These are phyloP conservation scores for Bimastos eiseni DNA, from an alignment of 2,888 invertebrate species.

Conservation along the genomic window DNA sequence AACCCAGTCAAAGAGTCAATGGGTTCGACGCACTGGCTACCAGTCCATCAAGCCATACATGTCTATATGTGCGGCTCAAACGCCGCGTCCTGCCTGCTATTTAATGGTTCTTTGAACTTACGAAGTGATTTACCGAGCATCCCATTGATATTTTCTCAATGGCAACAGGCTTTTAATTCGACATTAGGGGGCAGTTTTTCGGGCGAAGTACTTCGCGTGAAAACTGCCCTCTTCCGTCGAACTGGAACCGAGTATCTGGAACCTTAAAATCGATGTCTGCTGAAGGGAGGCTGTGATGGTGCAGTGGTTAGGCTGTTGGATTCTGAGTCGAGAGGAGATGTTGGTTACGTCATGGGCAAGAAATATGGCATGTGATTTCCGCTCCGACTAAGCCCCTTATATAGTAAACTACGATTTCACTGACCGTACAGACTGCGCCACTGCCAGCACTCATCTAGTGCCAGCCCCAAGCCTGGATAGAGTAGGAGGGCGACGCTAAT, in stretches of 20 bases:
- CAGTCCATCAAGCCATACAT: background rate
- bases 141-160: background rate
- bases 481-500: too few relatives aligned
- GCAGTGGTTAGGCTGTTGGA: too few relatives aligned
- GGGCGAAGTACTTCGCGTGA: background rate
- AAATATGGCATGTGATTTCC: too few relatives aligned
- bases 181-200: background rate
- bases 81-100: background rate
- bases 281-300: too few relatives aligned
- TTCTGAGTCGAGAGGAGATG: too few relatives aligned
- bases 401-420: too few relatives aligned
- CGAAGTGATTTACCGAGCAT: background rate
- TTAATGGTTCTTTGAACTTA: background rate
- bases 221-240: too few relatives aligned
- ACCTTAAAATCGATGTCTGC: background rate
- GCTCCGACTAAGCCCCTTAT: too few relatives aligned
- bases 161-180: background rate
- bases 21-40: background rate
- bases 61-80: background rate
- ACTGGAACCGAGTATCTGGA: background rate
- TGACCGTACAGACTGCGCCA: too few relatives aligned
- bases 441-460: too few relatives aligned
- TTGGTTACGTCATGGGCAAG: too few relatives aligned
- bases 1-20: background rate
- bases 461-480: too few relatives aligned